Percentiles rank a stretch among this genome's conserved stretches.
phyloP scores from a whole-genome alignment of 2,797 vertebrate species.

The Cryptoprocta ferox region DNA sequence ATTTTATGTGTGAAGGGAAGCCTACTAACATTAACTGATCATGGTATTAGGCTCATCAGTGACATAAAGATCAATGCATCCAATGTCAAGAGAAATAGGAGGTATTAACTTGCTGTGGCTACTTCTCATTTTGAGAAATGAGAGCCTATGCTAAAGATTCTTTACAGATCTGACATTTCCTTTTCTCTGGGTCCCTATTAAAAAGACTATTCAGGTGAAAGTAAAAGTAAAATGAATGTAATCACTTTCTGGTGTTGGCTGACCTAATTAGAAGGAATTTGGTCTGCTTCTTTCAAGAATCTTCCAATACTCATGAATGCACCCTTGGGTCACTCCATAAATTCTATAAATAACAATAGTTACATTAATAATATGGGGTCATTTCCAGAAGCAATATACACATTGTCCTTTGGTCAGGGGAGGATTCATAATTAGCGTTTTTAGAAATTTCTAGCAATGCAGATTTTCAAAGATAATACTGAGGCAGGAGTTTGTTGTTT shows the following conservation, averaged over 20 bases:
- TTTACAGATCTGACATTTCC: not conserved
- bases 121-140: slow-evolving; percentile 1
- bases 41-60: not conserved
- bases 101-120: not conserved
- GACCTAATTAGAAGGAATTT: slow-evolving; percentile 60
- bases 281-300: slow-evolving; percentile 11
- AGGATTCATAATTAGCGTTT: slow-evolving; percentile 51
- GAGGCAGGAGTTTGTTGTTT: slow-evolving; percentile 39
- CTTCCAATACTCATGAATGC: not conserved
- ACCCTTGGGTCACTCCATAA: slow-evolving; percentile 50
- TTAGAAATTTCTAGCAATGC: slow-evolving; percentile 52
- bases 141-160: not conserved
- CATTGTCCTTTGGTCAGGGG: slow-evolving; percentile 56
- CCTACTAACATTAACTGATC: not conserved
- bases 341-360: slow-evolving; percentile 64
- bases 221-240: slow-evolving; percentile 35
- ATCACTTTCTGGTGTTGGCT: slow-evolving; percentile 40
- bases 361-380: not conserved
- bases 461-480: slow-evolving; percentile 65
- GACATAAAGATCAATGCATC: not conserved
- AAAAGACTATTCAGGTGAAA: slow-evolving; percentile 42
- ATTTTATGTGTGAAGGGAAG: not conserved
- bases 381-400: slow-evolving; percentile 45
- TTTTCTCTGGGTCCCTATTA: slow-evolving; percentile 29
- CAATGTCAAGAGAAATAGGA: not conserved